Percentiles rank a stretch among this genome's conserved stretches.
Conservation (phyloP, 2,888 invertebrate species). For the Xanthostigma xanthostigma region DNA sequence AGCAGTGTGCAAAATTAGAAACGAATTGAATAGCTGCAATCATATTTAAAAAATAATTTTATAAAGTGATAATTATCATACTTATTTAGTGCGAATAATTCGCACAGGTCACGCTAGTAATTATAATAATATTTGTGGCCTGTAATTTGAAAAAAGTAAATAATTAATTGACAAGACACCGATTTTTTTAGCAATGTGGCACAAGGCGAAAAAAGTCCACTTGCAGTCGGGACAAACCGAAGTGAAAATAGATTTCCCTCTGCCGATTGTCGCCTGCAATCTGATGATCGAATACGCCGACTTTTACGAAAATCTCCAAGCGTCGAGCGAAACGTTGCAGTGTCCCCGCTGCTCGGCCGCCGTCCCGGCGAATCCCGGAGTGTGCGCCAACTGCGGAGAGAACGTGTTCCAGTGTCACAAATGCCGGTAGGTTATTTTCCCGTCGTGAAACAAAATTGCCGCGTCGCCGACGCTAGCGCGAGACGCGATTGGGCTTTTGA, state of each 20-base stretch:
- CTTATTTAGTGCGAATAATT: no score
- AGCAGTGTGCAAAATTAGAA: no score
- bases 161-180: not conserved
- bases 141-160: not conserved
- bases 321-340: slow-evolving; percentile 85
- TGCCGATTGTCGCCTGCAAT: slow-evolving; percentile 95
- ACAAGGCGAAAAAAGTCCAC: slow-evolving; percentile 85
- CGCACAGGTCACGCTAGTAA: no score
- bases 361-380: slow-evolving; percentile 94
- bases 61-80: no score
- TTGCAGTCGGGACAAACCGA: slow-evolving; percentile 87
- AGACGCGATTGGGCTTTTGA: no score
- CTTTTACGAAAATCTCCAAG: slow-evolving; percentile 91
- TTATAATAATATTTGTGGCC: not conserved
- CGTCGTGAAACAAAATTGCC: not conserved
- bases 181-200: slow-evolving; percentile 65
- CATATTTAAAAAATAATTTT: no score
- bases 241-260: slow-evolving; percentile 89
- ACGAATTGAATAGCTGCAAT: no score
- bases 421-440: slow-evolving; percentile 51
- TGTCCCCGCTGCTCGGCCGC: slow-evolving; percentile 93
- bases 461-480: not conserved
- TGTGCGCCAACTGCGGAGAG: slow-evolving; percentile 93
- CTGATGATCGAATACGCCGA: slow-evolving; percentile 97
- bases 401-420: slow-evolving; percentile 99